Evolutionary conservation across 2,888 invertebrate genomes (phyloP), one percentile per base, ranked within the genome.

Genomic region (Luffia ferchaultella): DNA sequence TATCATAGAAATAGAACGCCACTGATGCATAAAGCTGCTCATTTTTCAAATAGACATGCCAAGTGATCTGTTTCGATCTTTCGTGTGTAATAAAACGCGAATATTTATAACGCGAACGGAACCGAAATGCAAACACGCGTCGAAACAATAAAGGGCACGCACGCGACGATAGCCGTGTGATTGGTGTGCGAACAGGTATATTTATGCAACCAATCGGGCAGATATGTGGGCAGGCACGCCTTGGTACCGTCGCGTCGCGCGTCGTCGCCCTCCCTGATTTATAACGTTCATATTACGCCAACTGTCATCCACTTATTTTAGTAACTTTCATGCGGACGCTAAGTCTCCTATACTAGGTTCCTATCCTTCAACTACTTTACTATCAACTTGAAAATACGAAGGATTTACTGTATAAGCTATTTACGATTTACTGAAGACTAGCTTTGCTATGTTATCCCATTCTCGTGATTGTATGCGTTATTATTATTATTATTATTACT

Each of bases 271-370:
- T 18, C 65, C 52, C 71, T 82, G 82, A 83, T 82, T 82, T 83
- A 83, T 80, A 77, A 70, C 73, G 59, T 71, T 73, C 80, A 80
- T 83, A 80, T 79, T 78, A 73, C 73, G 74, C 72, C 67, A 65
- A 72, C 66, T 76, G 75, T 75, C 80, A 76, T 73, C 73, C 64
- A 74, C 73, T 74, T 76, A 79, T 76, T 80, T 78, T 77, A 75
- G 78, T 78, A 78, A 73, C 75, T 68, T 67, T 63, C 68, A 68
- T 72, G 70, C 61, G 60, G 62, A 66, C 63, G 59, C 56, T 51
- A 55, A 16, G 17, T 47, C 16, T 17, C n/a, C 48, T 41, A 42
- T 48, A n/a, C n/a, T n/a, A n/a, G n/a, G n/a, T n/a, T n/a, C n/a
- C n/a, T n/a, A n/a, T n/a, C n/a, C 58, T n/a, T n/a, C n/a, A n/a